Conservation (phyloP, 1,140 invertebrate genomes). For the Leptonema lineaticorne region DNA sequence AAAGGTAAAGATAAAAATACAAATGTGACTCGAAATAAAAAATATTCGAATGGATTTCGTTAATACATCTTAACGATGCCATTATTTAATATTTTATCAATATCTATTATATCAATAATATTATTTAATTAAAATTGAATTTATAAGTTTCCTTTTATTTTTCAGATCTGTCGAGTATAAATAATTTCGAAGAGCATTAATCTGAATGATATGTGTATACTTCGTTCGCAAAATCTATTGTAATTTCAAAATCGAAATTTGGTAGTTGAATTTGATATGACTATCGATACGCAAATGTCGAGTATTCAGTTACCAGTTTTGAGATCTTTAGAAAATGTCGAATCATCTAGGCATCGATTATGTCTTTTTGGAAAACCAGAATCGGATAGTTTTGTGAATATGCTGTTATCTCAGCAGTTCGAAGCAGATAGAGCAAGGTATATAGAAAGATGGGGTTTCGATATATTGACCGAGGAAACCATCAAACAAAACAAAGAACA, state of each 20-base stretch:
- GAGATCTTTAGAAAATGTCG: conserved; percentile 30
- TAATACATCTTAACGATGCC: too few relatives aligned
- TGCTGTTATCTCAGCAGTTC: conserved; percentile 32
- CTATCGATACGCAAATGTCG: conserved; percentile 25
- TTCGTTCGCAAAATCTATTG: not conserved
- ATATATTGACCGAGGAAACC: conserved; percentile 29
- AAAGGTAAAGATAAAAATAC: too few relatives aligned
- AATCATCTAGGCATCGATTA: conserved; percentile 22
- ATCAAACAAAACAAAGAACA: not conserved
- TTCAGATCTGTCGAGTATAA: not conserved
- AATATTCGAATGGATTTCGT: too few relatives aligned
- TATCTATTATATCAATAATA: too few relatives aligned
- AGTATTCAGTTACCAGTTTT: conserved; percentile 27
- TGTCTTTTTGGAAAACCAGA: conserved; percentile 39
- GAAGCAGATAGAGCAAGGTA: conserved; percentile 31
- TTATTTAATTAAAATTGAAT: too few relatives aligned
- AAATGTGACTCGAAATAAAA: too few relatives aligned
- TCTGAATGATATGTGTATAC: too few relatives aligned
- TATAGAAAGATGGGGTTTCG: conserved; percentile 37
- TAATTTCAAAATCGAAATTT: not conserved
- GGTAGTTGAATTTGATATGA: conserved; percentile 3
- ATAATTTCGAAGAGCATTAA: not conserved
- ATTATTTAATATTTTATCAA: too few relatives aligned
- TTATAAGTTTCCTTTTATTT: too few relatives aligned
- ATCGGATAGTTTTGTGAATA: not conserved